Conservation (phyloP, 2,797 vertebrate species). For the Chaenodraco wilsoni region DNA sequence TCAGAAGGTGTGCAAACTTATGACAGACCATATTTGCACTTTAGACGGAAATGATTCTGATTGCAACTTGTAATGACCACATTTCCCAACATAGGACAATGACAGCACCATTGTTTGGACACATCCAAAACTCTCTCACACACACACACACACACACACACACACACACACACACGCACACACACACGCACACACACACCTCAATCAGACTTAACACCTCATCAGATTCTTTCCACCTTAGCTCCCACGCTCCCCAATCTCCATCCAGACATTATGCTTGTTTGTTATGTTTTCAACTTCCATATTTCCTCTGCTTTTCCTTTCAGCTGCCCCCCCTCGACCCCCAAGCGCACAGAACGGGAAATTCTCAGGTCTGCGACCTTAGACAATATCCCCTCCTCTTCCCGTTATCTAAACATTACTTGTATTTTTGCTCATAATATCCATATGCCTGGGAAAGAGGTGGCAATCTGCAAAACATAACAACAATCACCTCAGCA, state of each 20-base stretch:
- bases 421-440: conserved; percentile 77
- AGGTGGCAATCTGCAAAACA: conserved; percentile 49
- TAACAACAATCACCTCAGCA: conserved; percentile 51
- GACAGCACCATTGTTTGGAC: conserved; percentile 29
- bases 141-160: not conserved
- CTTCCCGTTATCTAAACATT: conserved; percentile 79
- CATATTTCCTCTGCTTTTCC: conserved; percentile 88
- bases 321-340: conserved; percentile 77
- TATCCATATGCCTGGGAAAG: conserved; percentile 59
- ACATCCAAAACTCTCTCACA: conserved; percentile 3
- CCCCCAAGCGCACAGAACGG: conserved; percentile 60
- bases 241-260: conserved; percentile 81
- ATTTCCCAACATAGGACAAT: conserved; percentile 31
- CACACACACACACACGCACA: not conserved
- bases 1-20: not conserved
- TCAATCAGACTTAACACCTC: conserved; percentile 53
- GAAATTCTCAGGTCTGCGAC: conserved; percentile 75
- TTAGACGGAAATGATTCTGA: conserved; percentile 31
- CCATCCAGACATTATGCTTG: conserved; percentile 77
- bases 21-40: conserved; percentile 2
- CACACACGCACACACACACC: conserved; percentile 4
- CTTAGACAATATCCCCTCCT: conserved; percentile 49
- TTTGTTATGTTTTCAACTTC: conserved; percentile 83
- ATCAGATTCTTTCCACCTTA: conserved; percentile 52
- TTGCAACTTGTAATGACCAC: conserved; percentile 23